Conservation (phyloP, 2,888 invertebrate species). For the Calameuta idolon region DNA sequence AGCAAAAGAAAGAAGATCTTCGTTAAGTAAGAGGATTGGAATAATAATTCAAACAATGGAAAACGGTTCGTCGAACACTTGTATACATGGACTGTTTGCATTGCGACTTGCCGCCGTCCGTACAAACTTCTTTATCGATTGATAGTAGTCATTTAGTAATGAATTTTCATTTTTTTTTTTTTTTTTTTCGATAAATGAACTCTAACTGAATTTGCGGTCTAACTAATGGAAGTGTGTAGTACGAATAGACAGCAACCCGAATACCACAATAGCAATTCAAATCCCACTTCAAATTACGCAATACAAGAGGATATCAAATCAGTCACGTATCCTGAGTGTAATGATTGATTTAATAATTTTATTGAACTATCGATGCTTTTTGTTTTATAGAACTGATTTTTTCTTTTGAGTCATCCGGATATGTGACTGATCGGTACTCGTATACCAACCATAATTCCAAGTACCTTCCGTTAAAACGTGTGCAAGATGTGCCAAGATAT, state of each 20-base stretch:
- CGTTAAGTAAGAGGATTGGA: not conserved
- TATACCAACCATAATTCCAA: not conserved
- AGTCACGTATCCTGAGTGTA: not conserved
- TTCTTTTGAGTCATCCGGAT: not conserved
- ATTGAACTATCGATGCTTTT: not conserved
- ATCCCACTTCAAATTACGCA: not conserved
- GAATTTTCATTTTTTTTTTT: not conserved
- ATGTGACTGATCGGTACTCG: not conserved
- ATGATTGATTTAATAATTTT: not conserved
- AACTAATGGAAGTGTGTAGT: constrained; percentile 8
- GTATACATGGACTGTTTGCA: not conserved
- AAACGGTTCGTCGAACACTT: not conserved
- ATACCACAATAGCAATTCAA: constrained; percentile 21
- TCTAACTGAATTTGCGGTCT: constrained; percentile 48
- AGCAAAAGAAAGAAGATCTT: not conserved
- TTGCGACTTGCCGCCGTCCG: not conserved
- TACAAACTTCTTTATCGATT: not conserved
- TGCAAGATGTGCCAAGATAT: not conserved
- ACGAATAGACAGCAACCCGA: constrained; percentile 18
- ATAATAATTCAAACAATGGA: not conserved
- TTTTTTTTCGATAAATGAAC: not conserved
- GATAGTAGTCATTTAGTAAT: not conserved
- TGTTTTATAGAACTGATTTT: not conserved
- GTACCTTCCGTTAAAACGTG: not conserved
- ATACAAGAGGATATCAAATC: not conserved